phyloP scores from a whole-genome alignment of 2,888 invertebrate species.

The Drosophila suboccidentalis region DNA sequence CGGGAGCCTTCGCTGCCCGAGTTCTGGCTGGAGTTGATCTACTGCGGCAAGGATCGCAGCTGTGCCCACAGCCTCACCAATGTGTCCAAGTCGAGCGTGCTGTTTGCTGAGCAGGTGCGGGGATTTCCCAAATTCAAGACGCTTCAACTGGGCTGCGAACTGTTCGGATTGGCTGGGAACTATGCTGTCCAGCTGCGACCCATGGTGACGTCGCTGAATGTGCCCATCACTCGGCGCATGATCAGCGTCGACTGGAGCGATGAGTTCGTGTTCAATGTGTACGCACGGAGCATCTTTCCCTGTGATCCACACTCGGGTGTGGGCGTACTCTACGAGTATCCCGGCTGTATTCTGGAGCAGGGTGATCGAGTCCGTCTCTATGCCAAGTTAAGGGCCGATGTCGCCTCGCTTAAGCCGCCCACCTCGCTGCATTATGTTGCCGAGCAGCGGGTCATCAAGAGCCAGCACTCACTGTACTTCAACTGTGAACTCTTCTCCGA shows the following conservation, averaged over 20 bases:
- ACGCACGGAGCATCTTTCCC: slow-evolving; percentile 93
- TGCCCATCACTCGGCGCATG: slow-evolving; percentile 79
- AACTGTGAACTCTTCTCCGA: slow-evolving; percentile 94
- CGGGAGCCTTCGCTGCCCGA: slow-evolving; percentile 86
- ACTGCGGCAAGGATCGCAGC: slow-evolving; percentile 91
- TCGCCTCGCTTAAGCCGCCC: slow-evolving; percentile 89
- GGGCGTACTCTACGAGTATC: slow-evolving; percentile 93
- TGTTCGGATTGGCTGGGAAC: slow-evolving; percentile 93
- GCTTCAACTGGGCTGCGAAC: slow-evolving; percentile 90
- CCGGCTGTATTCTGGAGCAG: slow-evolving; percentile 91
- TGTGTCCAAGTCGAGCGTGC: slow-evolving; percentile 87
- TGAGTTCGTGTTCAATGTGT: slow-evolving; percentile 94
- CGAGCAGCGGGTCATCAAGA: slow-evolving; percentile 89
- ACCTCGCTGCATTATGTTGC: slow-evolving; percentile 88
- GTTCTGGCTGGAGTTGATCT: slow-evolving; percentile 92
- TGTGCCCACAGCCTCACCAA: slow-evolving; percentile 88
- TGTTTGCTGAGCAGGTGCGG: slow-evolving; percentile 92
- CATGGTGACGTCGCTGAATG: slow-evolving; percentile 87
- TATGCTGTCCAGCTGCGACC: slow-evolving; percentile 92
- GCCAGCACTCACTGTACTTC: slow-evolving; percentile 91
- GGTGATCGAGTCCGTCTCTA: slow-evolving; percentile 93
- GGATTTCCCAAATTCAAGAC: slow-evolving; percentile 90
- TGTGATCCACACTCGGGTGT: slow-evolving; percentile 92
- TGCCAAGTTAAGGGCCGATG: slow-evolving; percentile 90
- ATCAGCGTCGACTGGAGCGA: slow-evolving; percentile 92